Percentiles rank a stretch among this genome's conserved stretches.
phyloP scores from a whole-genome alignment of 2,888 invertebrate species.

The Hydropsyche betteni region DNA sequence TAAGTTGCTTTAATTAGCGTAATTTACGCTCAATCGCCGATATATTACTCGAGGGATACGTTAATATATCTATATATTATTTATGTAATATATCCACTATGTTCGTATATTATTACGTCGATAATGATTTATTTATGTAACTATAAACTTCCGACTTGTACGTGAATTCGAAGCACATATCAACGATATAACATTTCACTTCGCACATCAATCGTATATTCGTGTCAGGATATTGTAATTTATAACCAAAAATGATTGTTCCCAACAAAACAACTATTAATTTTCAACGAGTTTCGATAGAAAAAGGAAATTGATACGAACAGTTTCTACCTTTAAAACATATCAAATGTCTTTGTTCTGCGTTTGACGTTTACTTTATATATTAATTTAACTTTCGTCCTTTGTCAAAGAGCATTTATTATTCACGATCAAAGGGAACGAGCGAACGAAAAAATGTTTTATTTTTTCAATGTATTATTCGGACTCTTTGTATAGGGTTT shows the following conservation, averaged over 20 bases:
- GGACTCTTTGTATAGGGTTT: too few relatives aligned
- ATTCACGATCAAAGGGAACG: background rate
- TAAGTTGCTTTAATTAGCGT: background rate
- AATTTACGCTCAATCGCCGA: conserved; percentile 5
- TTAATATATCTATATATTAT: background rate
- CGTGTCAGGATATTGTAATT: too few relatives aligned
- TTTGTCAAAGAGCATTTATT: conserved; percentile 11
- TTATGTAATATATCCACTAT: too few relatives aligned
- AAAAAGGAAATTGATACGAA: conserved; percentile 10
- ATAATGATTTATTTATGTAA: too few relatives aligned
- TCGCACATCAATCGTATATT: too few relatives aligned
- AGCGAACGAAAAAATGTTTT: conserved; percentile 3
- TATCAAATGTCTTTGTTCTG: conserved; percentile 21
- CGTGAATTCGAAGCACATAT: too few relatives aligned
- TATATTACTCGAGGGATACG: conserved; percentile 1
- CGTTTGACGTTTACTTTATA: conserved; percentile 8
- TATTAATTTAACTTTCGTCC: conserved; percentile 11
- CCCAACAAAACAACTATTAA: too few relatives aligned
- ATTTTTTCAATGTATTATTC: too few relatives aligned
- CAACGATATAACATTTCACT: too few relatives aligned
- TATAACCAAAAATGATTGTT: too few relatives aligned
- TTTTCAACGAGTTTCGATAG: background rate
- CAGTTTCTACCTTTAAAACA: background rate
- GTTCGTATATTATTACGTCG: too few relatives aligned
- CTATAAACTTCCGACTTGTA: too few relatives aligned